Evolutionary conservation across 2,113 vertebrate species (phyloP), one percentile per base, ranked within the genome.

Genomic region (Tupaia tana): DNA sequence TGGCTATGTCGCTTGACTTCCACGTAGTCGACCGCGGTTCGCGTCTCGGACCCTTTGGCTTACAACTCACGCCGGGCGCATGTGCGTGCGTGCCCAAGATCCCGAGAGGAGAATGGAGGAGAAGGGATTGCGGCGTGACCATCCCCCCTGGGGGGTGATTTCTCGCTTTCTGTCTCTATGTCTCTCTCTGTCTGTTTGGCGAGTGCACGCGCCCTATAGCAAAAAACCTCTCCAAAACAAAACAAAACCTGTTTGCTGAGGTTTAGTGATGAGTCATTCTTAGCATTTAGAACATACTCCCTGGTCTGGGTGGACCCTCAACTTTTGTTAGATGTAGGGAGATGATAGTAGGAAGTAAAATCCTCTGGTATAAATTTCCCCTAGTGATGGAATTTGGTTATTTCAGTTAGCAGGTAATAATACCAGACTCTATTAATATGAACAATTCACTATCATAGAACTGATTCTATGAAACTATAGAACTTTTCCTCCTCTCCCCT

Each of bases 221-320:
- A n/a, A n/a, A n/a, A n/a, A n/a, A n/a, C n/a, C n/a, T n/a, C n/a
- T n/a, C n/a, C n/a, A n/a, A n/a, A n/a, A n/a, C n/a, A n/a, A n/a
- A n/a, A n/a, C n/a, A n/a, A n/a, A n/a, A n/a, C n/a, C 29, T 24
- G 10, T 29, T 43, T 7, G 5, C 10, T 7, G 1, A 9, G 13
- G 16, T 10, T 89, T 7, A 34, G 29, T 63, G n/a, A 20, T 4
- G 7, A 81, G 13, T 58, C 34, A 52, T 52, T 70, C 27, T 69
- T 0, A 25, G 81, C 12, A 10, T 18, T 86, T 9, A 18, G 27
- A 29, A 8, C 12, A 20, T 18, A 18, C 22, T 29, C 2, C 2
- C 1, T 7, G 11, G 20, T 19, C 10, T 43, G 2, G 1, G 12
- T 5, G 18, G 24, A 0, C 1, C 11, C 29, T n/a, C 9, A 25